Percentiles rank a stretch among this genome's conserved stretches.
Conservation (phyloP, 1,140 invertebrate genomes). For the Acyrthosiphon pisum region DNA sequence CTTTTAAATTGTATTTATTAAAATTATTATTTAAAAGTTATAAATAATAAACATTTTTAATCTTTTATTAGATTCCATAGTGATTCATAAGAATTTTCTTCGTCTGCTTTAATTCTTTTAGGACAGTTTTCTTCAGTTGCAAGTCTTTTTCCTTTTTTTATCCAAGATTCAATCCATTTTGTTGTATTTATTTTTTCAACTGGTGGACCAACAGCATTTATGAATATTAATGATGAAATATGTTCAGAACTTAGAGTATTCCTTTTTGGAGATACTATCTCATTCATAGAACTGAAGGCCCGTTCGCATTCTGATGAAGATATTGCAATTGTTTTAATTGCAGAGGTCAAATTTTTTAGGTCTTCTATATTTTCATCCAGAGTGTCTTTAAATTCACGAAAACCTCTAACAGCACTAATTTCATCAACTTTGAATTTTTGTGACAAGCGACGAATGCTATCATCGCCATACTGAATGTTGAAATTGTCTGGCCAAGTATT, state of each 20-base stretch:
- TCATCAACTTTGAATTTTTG: slow-evolving; percentile 12
- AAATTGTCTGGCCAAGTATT: background rate
- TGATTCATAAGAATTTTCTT: background rate
- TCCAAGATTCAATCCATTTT: slow-evolving; percentile 5
- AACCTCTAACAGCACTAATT: background rate
- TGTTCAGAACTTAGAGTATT: background rate
- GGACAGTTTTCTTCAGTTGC: background rate
- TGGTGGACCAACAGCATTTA: background rate
- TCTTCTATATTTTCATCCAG: background rate
- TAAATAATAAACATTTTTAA: background rate
- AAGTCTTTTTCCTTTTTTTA: background rate
- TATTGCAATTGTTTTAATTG: background rate
- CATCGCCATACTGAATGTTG: background rate
- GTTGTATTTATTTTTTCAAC: background rate
- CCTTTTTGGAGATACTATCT: background rate
- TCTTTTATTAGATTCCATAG: background rate
- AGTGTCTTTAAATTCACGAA: background rate
- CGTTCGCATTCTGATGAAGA: background rate
- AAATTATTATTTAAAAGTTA: background rate
- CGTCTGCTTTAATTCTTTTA: background rate
- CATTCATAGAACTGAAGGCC: no score
- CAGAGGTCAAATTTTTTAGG: background rate
- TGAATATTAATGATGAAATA: background rate
- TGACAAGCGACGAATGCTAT: background rate
- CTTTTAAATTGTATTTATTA: background rate